Evolutionary conservation across 2,113 vertebrate genomes (phyloP).

Genomic region (Halcyon malimbica): DNA sequence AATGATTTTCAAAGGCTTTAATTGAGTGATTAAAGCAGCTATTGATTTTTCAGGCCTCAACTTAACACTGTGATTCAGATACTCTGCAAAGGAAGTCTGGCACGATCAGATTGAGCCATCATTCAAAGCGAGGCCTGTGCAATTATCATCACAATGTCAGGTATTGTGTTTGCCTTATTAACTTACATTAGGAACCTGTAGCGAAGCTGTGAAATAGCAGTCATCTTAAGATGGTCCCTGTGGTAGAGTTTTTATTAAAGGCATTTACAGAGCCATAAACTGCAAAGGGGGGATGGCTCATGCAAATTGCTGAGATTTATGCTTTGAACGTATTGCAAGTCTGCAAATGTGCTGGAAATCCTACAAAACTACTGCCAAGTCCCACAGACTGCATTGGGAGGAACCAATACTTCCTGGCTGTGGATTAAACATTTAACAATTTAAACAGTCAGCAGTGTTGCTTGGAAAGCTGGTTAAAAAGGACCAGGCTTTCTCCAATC

Average conservation of each 20-base stretch:
- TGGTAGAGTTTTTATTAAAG: slow-evolving; percentile 13
- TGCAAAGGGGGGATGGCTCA: neutral
- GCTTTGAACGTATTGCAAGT: neutral
- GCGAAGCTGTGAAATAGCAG: slow-evolving; percentile 21
- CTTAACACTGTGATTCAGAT: neutral
- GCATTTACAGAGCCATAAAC: slow-evolving; percentile 2
- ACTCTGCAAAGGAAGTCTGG: neutral
- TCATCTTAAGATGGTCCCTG: neutral
- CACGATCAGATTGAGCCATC: neutral
- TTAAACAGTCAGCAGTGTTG: neutral
- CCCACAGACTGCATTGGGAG: neutral
- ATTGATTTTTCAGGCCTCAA: slow-evolving; percentile 38
- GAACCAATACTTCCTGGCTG: neutral
- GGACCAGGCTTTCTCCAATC: neutral
- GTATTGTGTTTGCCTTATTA: slow-evolving; percentile 19
- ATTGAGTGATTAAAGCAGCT: slow-evolving; percentile 33
- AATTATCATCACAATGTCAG: neutral
- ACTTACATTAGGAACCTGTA: neutral
- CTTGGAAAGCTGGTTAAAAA: neutral
- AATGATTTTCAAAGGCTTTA: slow-evolving; percentile 34
- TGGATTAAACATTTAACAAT: neutral
- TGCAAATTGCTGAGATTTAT: slow-evolving; percentile 6
- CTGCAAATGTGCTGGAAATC: neutral
- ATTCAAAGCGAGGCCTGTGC: neutral
- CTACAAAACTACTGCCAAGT: neutral